Evolutionary conservation across 1,140 invertebrate genomes (phyloP).

Genomic region (Agrilus planipennis): DNA sequence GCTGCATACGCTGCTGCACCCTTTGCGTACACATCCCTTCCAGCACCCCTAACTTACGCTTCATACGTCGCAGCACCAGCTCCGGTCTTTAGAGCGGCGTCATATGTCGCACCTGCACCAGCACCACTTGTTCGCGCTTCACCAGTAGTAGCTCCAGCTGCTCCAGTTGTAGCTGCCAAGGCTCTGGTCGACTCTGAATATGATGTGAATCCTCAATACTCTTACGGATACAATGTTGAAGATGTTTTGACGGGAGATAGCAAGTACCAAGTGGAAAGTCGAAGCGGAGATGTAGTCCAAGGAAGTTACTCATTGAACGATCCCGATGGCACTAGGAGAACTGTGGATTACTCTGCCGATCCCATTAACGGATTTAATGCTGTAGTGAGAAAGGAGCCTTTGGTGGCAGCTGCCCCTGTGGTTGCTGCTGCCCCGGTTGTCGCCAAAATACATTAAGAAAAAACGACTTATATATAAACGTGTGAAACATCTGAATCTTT

Average conservation of each 20-base stretch:
- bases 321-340: conserved; percentile 38
- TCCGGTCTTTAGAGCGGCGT: conserved; percentile 6
- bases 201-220: conserved; percentile 38
- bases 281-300: conserved; percentile 47
- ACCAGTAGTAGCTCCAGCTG: conserved; percentile 31
- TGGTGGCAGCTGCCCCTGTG: conserved; percentile 3
- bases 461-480: no score
- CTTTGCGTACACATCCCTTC: background rate
- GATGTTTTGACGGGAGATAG: conserved; percentile 43
- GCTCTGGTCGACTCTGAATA: conserved; percentile 32
- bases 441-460: no score
- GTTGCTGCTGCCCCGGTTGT: conserved; percentile 10
- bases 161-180: conserved; percentile 36
- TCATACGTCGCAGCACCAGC: no score
- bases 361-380: conserved; percentile 28
- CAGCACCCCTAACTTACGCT: conserved; percentile 6
- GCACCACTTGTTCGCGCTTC: conserved; percentile 26
- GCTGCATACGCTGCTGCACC: conserved; percentile 6
- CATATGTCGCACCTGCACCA: conserved; percentile 23
- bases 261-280: conserved; percentile 42
- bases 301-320: conserved; percentile 37
- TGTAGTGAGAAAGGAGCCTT: conserved; percentile 9
- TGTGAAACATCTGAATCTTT: no score
- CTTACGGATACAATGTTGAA: conserved; percentile 39
- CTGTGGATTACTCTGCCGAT: conserved; percentile 25